A percentile compares a stretch with the other conserved stretches of the same genome.
These are phyloP conservation scores for Chirona hameri DNA, from an alignment of 2,888 invertebrate species.

Conservation along the genomic window DNA sequence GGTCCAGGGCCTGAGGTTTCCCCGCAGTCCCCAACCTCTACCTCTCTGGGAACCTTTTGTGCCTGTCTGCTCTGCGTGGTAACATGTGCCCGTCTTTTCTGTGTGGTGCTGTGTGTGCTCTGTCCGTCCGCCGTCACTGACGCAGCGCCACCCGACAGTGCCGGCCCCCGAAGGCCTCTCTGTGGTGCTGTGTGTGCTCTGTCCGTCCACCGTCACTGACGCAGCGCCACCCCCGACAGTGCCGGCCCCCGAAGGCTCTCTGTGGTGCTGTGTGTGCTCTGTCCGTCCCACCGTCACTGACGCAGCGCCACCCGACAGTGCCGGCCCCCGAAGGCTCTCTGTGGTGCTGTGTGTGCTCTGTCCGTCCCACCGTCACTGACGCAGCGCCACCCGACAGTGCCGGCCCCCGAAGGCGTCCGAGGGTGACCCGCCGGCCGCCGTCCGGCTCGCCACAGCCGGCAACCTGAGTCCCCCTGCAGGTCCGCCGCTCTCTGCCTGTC, in stretches of 20 bases:
- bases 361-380: background rate
- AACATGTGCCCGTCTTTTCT: no score
- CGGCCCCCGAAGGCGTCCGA: background rate
- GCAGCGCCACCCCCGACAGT: background rate
- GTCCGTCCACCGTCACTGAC: background rate
- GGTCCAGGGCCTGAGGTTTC: no score
- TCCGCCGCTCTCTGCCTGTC: constrained; percentile 27
- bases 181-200: background rate
- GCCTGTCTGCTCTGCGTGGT: no score
- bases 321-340: background rate
- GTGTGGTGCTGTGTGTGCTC: background rate
- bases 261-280: background rate
- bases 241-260: no score
- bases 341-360: background rate
- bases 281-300: background rate
- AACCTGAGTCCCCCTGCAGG: background rate
- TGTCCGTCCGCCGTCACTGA: background rate
- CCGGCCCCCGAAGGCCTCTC: background rate
- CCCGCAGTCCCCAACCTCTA: background rate
- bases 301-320: background rate
- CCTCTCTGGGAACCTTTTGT: no score
- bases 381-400: background rate
- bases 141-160: background rate
- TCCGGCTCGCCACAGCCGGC: background rate
- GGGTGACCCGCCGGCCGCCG: background rate